Evolutionary conservation across 2,797 vertebrate species (phyloP).

Genomic region (Poliocrania exsul): DNA sequence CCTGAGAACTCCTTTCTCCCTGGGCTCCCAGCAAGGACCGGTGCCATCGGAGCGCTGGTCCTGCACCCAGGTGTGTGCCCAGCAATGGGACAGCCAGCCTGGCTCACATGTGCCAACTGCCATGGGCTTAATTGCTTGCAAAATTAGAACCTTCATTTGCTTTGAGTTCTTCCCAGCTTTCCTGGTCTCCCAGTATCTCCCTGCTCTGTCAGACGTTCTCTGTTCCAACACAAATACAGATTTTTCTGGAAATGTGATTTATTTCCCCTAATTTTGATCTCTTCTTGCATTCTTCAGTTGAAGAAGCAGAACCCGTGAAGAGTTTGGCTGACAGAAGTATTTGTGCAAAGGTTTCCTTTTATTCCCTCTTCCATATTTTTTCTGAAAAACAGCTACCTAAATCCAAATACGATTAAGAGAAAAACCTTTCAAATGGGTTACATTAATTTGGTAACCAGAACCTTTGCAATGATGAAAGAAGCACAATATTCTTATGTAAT

Average conservation of each 20-base stretch:
- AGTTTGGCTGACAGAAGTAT: constrained; percentile 54
- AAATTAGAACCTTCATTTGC: not conserved
- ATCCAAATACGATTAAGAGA: constrained; percentile 54
- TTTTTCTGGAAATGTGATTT: constrained; percentile 66
- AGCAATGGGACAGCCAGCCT: not conserved
- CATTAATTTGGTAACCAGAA: constrained; percentile 32
- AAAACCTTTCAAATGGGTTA: constrained; percentile 26
- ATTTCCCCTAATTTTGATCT: constrained; percentile 58
- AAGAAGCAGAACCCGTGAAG: constrained; percentile 60
- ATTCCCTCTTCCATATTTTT: constrained; percentile 36
- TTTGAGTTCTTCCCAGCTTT: constrained; percentile 10
- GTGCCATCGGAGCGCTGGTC: accelerated
- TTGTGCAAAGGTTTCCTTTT: constrained; percentile 50
- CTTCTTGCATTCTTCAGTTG: constrained; percentile 50
- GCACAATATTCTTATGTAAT: constrained; percentile 47
- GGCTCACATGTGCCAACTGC: not conserved
- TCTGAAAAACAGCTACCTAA: constrained; percentile 55
- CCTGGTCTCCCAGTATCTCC: not conserved
- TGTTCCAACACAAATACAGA: constrained; percentile 42
- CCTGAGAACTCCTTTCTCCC: not conserved
- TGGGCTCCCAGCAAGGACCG: accelerated
- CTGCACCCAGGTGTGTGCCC: accelerated
- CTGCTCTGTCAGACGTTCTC: not conserved
- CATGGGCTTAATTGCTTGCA: not conserved
- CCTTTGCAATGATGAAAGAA: constrained; percentile 10